These are phyloP conservation scores for Gambusia holbrooki DNA, from an alignment of 2,113 vertebrate genomes.

Conservation along the genomic window DNA sequence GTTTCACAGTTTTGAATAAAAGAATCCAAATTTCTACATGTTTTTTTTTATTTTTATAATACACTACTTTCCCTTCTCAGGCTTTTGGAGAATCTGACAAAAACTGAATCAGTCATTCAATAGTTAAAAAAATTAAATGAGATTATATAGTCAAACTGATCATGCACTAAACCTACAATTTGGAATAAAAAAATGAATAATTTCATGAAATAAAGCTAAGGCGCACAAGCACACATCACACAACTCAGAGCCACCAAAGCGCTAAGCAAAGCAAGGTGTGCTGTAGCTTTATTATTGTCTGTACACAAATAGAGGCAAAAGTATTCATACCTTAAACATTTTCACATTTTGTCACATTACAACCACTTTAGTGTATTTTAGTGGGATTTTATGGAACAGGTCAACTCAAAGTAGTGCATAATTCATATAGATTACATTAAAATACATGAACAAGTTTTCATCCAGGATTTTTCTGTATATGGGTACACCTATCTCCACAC, in stretches of 20 bases:
- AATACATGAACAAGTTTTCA: too few relatives aligned
- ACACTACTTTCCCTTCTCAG: conserved; percentile 56
- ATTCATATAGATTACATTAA: too few relatives aligned
- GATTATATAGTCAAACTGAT: conserved; percentile 62
- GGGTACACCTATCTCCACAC: not conserved
- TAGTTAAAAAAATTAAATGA: conserved; percentile 43
- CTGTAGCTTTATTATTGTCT: not conserved
- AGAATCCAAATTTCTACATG: not conserved
- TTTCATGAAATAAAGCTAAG: conserved; percentile 15
- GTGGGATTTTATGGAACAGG: not conserved
- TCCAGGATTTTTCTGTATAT: not conserved
- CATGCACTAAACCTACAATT: conserved; percentile 73
- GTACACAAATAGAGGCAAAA: not conserved
- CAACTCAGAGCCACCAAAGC: conserved; percentile 35
- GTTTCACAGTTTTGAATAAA: not conserved
- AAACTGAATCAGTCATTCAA: conserved; percentile 59
- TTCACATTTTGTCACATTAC: not conserved
- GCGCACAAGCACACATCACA: conserved; percentile 65
- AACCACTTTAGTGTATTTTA: not conserved
- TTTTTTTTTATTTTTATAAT: not conserved
- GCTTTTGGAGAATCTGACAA: conserved; percentile 65
- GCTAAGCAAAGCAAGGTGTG: conserved; percentile 29
- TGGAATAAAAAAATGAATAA: conserved; percentile 3
- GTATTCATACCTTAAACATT: not conserved
- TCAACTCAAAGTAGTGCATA: not conserved